Percentiles rank a stretch among this genome's conserved stretches.
These are phyloP conservation scores for Nephrotoma appendiculata DNA, from an alignment of 2,888 invertebrate genomes.

Conservation along the genomic window DNA sequence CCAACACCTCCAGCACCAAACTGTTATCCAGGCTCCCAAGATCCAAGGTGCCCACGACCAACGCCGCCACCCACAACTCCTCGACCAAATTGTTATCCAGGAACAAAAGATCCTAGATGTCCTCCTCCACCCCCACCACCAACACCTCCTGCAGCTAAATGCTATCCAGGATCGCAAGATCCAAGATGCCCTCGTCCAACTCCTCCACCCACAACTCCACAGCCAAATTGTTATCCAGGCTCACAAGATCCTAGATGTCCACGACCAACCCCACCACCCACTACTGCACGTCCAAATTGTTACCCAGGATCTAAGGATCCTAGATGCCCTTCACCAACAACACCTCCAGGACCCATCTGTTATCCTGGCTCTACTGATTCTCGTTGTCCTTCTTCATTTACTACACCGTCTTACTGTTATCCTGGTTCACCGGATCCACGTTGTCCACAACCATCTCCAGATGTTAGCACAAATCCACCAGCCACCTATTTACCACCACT, in stretches of 20 bases:
- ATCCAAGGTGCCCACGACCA: constrained; percentile 13
- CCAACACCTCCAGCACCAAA: constrained; percentile 5
- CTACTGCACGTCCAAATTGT: constrained; percentile 21
- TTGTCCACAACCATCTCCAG: constrained; percentile 32
- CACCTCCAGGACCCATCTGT: constrained; percentile 22
- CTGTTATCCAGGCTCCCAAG: constrained; percentile 18
- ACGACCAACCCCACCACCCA: constrained; percentile 20
- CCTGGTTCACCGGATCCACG: constrained; percentile 25
- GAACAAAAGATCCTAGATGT: constrained; percentile 16
- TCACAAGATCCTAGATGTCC: constrained; percentile 24
- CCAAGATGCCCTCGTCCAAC: constrained; percentile 18
- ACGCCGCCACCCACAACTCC: constrained; percentile 8
- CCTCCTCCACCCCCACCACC: constrained; percentile 9
- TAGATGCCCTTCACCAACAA: constrained; percentile 24
- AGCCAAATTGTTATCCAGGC: constrained; percentile 26
- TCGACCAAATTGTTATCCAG: constrained; percentile 18
- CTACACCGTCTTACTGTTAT: constrained; percentile 20
- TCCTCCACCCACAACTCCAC: constrained; percentile 13
- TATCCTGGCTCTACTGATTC: constrained; percentile 17
- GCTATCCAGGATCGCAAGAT: constrained; percentile 22
- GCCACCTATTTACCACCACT: constrained; percentile 10
- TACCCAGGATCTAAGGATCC: constrained; percentile 21
- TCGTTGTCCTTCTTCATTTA: constrained; percentile 14
- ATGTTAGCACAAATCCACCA: constrained; percentile 16
- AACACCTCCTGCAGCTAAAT: constrained; percentile 22